Conservation (phyloP, 2,797 vertebrate species). For the Sebastes melanostomus region DNA sequence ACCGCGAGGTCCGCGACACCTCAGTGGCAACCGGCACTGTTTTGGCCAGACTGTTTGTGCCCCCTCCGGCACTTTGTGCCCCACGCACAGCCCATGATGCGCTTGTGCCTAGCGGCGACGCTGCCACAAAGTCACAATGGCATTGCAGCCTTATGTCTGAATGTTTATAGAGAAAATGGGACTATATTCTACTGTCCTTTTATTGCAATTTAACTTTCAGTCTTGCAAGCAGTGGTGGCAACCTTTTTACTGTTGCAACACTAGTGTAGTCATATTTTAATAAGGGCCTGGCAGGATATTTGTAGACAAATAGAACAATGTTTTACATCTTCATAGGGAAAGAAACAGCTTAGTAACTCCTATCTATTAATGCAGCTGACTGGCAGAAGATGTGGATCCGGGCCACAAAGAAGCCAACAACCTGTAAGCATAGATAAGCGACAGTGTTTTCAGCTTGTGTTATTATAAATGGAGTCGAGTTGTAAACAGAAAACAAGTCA, state of each 20-base stretch:
- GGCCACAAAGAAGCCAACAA: neutral
- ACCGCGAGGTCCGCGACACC: too few relatives aligned
- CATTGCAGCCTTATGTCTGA: neutral
- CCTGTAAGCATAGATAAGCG: neutral
- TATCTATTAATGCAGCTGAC: neutral
- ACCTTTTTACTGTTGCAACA: neutral
- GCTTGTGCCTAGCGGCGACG: too few relatives aligned
- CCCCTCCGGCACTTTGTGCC: too few relatives aligned
- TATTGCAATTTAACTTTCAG: neutral
- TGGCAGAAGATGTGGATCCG: neutral
- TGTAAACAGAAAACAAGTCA: slow-evolving; percentile 3
- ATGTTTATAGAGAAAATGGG: neutral
- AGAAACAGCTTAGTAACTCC: neutral
- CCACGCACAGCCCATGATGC: too few relatives aligned
- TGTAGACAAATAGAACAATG: neutral
- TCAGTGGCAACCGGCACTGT: too few relatives aligned
- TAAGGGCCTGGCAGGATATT: neutral
- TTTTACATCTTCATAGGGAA: neutral
- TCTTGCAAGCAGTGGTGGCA: neutral
- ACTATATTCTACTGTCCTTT: neutral
- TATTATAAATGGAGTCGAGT: neutral
- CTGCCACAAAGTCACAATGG: neutral
- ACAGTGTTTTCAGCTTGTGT: neutral
- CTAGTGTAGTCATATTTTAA: neutral
- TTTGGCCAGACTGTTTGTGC: too few relatives aligned